Base-by-base conservation (phyloP, 1,140 invertebrate species). In the Theocolax elegans region DNA sequence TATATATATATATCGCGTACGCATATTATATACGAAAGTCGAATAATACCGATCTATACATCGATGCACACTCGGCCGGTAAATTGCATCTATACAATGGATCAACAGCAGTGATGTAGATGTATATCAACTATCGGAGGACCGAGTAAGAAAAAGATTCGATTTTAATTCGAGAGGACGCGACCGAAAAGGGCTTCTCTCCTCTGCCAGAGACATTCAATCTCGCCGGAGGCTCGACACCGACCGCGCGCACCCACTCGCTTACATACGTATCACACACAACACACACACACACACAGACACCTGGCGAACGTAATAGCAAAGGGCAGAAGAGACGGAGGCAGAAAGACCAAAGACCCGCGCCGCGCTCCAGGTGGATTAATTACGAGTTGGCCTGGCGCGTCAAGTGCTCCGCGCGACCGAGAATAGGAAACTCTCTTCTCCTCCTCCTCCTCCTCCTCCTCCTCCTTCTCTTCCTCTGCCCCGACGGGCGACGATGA, bases 121-220 rank as follows among this genome's bases (percentile, higher is more conserved):
- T n/a, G n/a, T n/a, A n/a, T n/a, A n/a, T n/a, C n/a, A n/a, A n/a
- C n/a, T n/a, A n/a, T n/a, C n/a, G n/a, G n/a, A n/a, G n/a, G n/a
- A n/a, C n/a, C n/a, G n/a, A n/a, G n/a, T n/a, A n/a, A n/a, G n/a
- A n/a, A n/a, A n/a, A n/a, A n/a, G n/a, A n/a, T n/a, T n/a, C n/a
- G n/a, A n/a, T n/a, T n/a, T n/a, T n/a, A n/a, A n/a, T n/a, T n/a
- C n/a, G n/a, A n/a, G n/a, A n/a, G n/a, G n/a, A n/a, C n/a, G n/a
- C n/a, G n/a, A n/a, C n/a, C n/a, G n/a, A n/a, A n/a, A n/a, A n/a
- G n/a, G n/a, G n/a, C n/a, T n/a, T n/a, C n/a, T n/a, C n/a, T n/a
- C n/a, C 15, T 19, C 27, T 54, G 51, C 8, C n/a, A 9, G 25
- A 38, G 56, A 59, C 56, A 59, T 59, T 59, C 56, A 40, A 59